Evolutionary conservation across 2,797 vertebrate genomes (phyloP), one percentile per base, ranked within the genome.

Genomic region (Masticophis lateralis): DNA sequence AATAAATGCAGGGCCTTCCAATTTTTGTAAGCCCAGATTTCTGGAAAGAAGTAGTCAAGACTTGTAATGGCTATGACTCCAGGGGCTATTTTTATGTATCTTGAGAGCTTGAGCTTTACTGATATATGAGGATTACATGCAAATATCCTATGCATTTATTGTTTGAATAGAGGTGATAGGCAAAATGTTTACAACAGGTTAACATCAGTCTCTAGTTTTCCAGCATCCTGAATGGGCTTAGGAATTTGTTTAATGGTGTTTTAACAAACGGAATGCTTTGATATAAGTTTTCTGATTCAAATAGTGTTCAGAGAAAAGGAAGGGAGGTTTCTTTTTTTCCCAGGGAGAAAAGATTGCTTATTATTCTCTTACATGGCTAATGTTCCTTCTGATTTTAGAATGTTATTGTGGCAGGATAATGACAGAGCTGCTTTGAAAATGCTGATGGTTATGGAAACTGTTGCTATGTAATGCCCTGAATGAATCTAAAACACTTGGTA

Each of bases 401-500:
- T 4, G 94, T 87, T 95, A 94, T 74, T n/a, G 53, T 91, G 94
- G 90, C 28, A 91, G 92, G 95, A 95, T 90, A 60, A 94, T 28
- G 91, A 90, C 93, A 92, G 92, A 90, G 93, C 86, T 25, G 94
- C 95, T 95, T 79, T 92, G 51, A 94, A 95, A 92, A 94, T 88
- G 92, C 94, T 94, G 95, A 94, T 92, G 83, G 92, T 92, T 93
- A 94, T 88, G 95, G 95, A 95, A 95, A 93, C 92, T 16, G 93
- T 94, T 94, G 96, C 97, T 95, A 89, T 88, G 95, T 91, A 92
- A 96, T 90, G 93, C 5, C 20, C 32, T 94, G 93, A 95, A 95
- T 92, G 93, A 96, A 96, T 94, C 56, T 93, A 94, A 97, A 94
- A 95, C 86, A 94, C 94, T 95, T 91, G 4, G 11, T 66, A 87